These are phyloP conservation scores for Xanthorhoe spadicearia DNA, from an alignment of 2,888 invertebrate species.

Conservation along the genomic window DNA sequence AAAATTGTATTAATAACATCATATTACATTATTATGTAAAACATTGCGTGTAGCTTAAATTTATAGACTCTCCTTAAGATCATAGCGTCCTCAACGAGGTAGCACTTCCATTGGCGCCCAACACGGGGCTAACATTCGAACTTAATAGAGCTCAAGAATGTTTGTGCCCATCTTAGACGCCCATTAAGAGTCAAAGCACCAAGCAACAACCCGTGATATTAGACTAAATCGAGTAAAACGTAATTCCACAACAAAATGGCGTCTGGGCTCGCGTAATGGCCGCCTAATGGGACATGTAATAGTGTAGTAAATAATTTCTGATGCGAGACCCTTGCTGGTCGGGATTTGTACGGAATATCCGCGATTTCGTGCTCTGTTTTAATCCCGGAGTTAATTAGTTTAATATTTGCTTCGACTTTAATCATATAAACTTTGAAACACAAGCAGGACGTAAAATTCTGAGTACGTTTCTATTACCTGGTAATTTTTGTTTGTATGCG, in stretches of 20 bases:
- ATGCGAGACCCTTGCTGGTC: slow-evolving; percentile 25
- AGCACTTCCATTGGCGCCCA: slow-evolving; percentile 49
- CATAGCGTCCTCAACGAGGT: slow-evolving; percentile 33
- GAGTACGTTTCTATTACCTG: not conserved
- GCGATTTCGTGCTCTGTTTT: slow-evolving; percentile 29
- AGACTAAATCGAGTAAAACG: slow-evolving; percentile 65
- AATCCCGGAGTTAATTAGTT: slow-evolving; percentile 40
- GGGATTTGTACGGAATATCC: slow-evolving; percentile 40
- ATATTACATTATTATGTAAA: not conserved
- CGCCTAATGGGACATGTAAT: slow-evolving; percentile 68
- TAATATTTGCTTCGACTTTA: slow-evolving; percentile 32
- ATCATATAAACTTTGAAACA: slow-evolving; percentile 36
- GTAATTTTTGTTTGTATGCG: slow-evolving; percentile 20
- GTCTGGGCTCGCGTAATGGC: slow-evolving; percentile 57
- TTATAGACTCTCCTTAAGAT: slow-evolving; percentile 23
- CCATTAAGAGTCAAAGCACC: slow-evolving; percentile 54
- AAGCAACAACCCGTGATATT: slow-evolving; percentile 61
- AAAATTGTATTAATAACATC: not conserved
- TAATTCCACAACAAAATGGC: slow-evolving; percentile 66
- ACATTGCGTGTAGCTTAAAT: not conserved
- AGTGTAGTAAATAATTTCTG: slow-evolving; percentile 63
- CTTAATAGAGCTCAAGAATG: slow-evolving; percentile 44
- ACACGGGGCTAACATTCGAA: slow-evolving; percentile 44
- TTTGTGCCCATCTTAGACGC: slow-evolving; percentile 48
- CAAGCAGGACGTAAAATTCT: slow-evolving; percentile 7